Base-by-base conservation (phyloP, 2,888 invertebrate genomes). In the Clivina fossor region DNA sequence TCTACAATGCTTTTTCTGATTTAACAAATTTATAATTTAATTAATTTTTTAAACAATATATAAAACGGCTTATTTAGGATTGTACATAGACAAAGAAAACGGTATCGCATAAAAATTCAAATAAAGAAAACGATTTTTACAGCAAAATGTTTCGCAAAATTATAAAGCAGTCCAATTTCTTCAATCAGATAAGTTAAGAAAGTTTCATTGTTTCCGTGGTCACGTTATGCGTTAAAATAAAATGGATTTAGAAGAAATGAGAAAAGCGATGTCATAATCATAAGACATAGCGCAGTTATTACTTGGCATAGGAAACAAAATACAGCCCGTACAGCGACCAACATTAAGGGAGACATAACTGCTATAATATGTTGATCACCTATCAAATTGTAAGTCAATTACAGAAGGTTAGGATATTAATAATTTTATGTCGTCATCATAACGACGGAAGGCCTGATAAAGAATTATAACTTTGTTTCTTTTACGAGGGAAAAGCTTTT, bases 401-500 rank as follows among this genome's bases (percentile, higher is more conserved):
- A 72, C 68, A 68, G 68, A 24, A 66, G 64, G 65, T 63, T 62
- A 64, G 68, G 72, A 71, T 73, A 73, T 72, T 73, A 73, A 72
- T 72, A 72, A 72, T 71, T 73, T 73, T 72, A 73, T 67, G 62
- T 66, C 69, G 60, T 61, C 62, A 64, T 67, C 68, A 69, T 67
- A n/a, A n/a, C n/a, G n/a, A n/a, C n/a, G n/a, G 16, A 19, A 35
- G 66, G 64, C 60, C 65, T 71, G 71, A 71, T 72, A 72, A 72
- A 71, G 70, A 72, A 72, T 71, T 66, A 66, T 60, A 67, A 68
- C 67, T 66, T 65, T 64, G 65, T 65, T 64, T 63, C 63, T 58
- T 65, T 63, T 62, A 63, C 62, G 65, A 66, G 60, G 58, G 56
- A 60, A 59, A 15, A 30, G 26, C 24, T 44, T 44, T 53, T 53